Evolutionary conservation across 2,797 vertebrate species (phyloP).

Genomic region (Xenopus petersii): DNA sequence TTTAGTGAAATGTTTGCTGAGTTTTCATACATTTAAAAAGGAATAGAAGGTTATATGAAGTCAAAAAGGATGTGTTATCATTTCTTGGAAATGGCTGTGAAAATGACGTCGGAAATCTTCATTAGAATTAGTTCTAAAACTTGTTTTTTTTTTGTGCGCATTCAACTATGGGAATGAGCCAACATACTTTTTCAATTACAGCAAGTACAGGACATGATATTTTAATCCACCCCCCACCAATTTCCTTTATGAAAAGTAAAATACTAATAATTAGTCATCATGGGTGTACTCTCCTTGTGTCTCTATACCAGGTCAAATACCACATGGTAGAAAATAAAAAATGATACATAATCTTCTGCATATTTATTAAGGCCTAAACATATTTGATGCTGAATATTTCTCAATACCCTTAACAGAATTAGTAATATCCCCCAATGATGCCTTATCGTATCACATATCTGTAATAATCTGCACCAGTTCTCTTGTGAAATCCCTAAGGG

Average conservation of each 20-base stretch:
- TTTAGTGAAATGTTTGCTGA: too few species aligned
- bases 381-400: too few species aligned
- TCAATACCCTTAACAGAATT: too few species aligned
- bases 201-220: slow-evolving; percentile 37
- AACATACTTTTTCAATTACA: slow-evolving; percentile 47
- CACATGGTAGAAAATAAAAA: slow-evolving; percentile 31
- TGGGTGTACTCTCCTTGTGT: slow-evolving; percentile 39
- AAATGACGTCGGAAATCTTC: background rate
- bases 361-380: too few species aligned
- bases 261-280: slow-evolving; percentile 42
- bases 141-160: slow-evolving; percentile 29
- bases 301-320: slow-evolving; percentile 34
- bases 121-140: slow-evolving; percentile 26
- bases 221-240: slow-evolving; percentile 38
- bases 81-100: background rate
- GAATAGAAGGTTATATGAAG: too few species aligned
- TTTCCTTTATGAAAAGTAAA: slow-evolving; percentile 40
- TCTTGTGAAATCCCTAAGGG: too few species aligned
- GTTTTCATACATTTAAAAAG: too few species aligned
- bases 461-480: too few species aligned
- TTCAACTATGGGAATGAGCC: slow-evolving; percentile 19
- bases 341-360: background rate
- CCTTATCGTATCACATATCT: too few species aligned
- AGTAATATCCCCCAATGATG: too few species aligned
- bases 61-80: background rate